Evolutionary conservation across 2,888 invertebrate genomes (phyloP).

Genomic region (Seira sanloemensis): DNA sequence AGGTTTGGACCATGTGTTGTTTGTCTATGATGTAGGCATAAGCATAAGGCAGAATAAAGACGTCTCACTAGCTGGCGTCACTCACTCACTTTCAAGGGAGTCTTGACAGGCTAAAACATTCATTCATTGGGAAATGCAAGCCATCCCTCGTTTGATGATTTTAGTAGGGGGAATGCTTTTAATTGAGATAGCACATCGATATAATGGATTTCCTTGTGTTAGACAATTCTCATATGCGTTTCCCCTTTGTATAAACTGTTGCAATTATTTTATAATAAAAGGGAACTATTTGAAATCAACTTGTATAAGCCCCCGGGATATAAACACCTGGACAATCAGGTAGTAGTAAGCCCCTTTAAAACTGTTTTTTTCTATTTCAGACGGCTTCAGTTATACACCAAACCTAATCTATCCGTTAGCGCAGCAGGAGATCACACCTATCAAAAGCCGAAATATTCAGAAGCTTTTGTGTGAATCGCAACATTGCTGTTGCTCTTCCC

Average conservation of each 20-base stretch:
- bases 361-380: conserved; percentile 9
- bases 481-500: conserved; percentile 26
- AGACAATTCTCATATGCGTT: not conserved
- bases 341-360: not conserved
- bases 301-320: not conserved
- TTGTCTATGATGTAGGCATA: too few relatives aligned
- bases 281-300: not conserved
- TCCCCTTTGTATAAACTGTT: not conserved
- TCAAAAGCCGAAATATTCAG: conserved; percentile 19
- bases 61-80: conserved; percentile 7
- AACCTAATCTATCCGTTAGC: conserved; percentile 52
- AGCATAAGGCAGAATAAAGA: not conserved
- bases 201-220: conserved; percentile 33
- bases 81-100: not conserved
- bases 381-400: not conserved
- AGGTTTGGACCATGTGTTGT: not conserved
- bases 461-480: conserved; percentile 55
- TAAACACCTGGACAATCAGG: conserved; percentile 50
- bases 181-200: conserved; percentile 58
- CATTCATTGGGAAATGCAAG: not conserved
- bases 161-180: conserved; percentile 32
- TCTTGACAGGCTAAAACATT: not conserved
- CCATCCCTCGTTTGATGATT: not conserved
- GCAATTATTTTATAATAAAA: not conserved
- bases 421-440: conserved; percentile 63